These are phyloP conservation scores for Zapornia atra DNA, from an alignment of 2,113 vertebrate genomes.

Conservation along the genomic window DNA sequence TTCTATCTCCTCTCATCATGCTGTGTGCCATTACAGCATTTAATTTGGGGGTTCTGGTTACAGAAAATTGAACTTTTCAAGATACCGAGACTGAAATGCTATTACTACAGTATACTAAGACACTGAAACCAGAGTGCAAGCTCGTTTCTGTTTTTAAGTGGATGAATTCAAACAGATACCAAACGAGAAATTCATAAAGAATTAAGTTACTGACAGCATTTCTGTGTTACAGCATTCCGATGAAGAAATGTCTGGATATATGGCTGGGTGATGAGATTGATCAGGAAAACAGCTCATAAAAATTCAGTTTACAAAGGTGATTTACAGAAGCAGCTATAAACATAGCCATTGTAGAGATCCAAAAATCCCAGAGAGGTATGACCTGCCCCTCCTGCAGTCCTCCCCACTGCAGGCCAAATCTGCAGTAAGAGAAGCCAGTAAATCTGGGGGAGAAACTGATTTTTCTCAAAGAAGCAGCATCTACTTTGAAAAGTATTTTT, in stretches of 20 bases:
- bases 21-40: not conserved
- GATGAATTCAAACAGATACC: not conserved
- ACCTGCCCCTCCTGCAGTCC: not conserved
- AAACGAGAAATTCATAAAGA: not conserved
- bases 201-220: not conserved
- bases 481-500: not conserved
- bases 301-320: not conserved
- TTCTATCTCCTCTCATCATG: slow-evolving; percentile 32
- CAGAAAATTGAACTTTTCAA: slow-evolving; percentile 25
- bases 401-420: not conserved
- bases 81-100: not conserved
- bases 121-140: not conserved
- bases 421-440: not conserved
- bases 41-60: slow-evolving; percentile 18
- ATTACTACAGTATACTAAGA: not conserved
- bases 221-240: not conserved
- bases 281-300: not conserved
- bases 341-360: not conserved
- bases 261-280: not conserved
- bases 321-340: slow-evolving; percentile 3
- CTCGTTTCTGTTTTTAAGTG: not conserved
- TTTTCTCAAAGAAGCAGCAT: not conserved
- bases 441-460: not conserved
- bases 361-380: not conserved
- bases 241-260: not conserved